Evolutionary conservation across 2,888 invertebrate genomes (phyloP).

Genomic region (Mythimna pallens): DNA sequence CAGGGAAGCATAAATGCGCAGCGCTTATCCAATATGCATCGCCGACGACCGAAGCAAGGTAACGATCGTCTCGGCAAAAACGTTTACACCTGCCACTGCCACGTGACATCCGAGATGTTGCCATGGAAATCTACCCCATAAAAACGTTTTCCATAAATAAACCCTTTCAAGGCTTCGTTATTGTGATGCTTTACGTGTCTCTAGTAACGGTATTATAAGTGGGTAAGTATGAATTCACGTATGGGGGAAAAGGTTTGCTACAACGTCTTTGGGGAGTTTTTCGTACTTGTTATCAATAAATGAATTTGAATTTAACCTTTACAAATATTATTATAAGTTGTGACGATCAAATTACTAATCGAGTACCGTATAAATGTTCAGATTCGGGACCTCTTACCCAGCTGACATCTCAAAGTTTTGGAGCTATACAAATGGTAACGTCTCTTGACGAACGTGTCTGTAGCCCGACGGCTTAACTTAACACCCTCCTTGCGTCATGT

Average conservation of each 20-base stretch:
- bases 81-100: constrained; percentile 55
- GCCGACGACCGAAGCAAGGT: constrained; percentile 30
- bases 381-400: constrained; percentile 15
- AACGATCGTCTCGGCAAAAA: constrained; percentile 52
- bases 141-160: constrained; percentile 55
- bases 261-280: background rate
- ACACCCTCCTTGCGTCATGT: constrained; percentile 60
- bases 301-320: no score
- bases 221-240: constrained; percentile 16
- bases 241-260: background rate
- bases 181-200: constrained; percentile 31
- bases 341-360: constrained; percentile 4
- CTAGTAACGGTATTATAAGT: constrained; percentile 30
- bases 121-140: constrained; percentile 39
- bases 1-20: constrained; percentile 51
- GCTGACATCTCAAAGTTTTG: constrained; percentile 36
- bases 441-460: constrained; percentile 47
- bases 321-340: background rate
- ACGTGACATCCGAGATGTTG: constrained; percentile 47
- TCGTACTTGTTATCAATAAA: background rate
- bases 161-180: constrained; percentile 37
- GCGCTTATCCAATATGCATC: constrained; percentile 61
- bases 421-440: constrained; percentile 35
- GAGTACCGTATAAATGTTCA: constrained; percentile 8
- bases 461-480: constrained; percentile 57